These are phyloP conservation scores for Caenorhabditis angaria DNA, from an alignment of 2,888 invertebrate species.

Conservation along the genomic window DNA sequence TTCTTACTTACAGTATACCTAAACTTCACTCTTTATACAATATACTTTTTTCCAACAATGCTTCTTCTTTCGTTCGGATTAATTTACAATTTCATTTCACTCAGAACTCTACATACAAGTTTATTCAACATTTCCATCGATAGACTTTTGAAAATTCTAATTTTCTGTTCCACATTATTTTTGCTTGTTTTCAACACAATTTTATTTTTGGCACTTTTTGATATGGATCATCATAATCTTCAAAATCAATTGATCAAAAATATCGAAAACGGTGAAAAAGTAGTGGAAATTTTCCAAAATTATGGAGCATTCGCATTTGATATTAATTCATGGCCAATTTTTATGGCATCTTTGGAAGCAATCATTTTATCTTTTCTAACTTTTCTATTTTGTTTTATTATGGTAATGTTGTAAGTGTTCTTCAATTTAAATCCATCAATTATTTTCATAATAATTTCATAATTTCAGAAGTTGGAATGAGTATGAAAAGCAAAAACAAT, in stretches of 20 bases:
- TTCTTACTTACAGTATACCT: conserved; percentile 25
- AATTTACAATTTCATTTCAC: conserved; percentile 32
- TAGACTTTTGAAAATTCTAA: conserved; percentile 17
- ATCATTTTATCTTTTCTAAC: conserved; percentile 12
- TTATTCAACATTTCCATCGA: conserved; percentile 24
- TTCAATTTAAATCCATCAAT: background rate
- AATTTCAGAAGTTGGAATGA: conserved; percentile 23
- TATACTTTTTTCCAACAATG: conserved; percentile 38
- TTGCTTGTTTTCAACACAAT: conserved; percentile 17
- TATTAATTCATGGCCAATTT: conserved; percentile 15
- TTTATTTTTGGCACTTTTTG: conserved; percentile 8
- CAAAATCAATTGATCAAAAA: conserved; percentile 10
- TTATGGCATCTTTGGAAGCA: conserved; percentile 21
- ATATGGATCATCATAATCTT: conserved; percentile 10
- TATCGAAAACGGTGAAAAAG: conserved; percentile 8
- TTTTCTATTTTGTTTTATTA: conserved; percentile 13
- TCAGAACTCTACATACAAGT: conserved; percentile 18
- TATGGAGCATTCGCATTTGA: conserved; percentile 28
- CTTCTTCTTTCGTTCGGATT: conserved; percentile 28
- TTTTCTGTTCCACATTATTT: conserved; percentile 12
- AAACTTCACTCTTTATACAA: conserved; percentile 13
- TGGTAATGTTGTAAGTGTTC: conserved; percentile 28
- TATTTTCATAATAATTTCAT: background rate
- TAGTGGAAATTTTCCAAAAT: conserved; percentile 15
- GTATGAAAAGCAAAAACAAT: conserved; percentile 14